Evolutionary conservation across 2,888 invertebrate genomes (phyloP), one percentile per base, ranked within the genome.

Genomic region (Heliconius ethilla): DNA sequence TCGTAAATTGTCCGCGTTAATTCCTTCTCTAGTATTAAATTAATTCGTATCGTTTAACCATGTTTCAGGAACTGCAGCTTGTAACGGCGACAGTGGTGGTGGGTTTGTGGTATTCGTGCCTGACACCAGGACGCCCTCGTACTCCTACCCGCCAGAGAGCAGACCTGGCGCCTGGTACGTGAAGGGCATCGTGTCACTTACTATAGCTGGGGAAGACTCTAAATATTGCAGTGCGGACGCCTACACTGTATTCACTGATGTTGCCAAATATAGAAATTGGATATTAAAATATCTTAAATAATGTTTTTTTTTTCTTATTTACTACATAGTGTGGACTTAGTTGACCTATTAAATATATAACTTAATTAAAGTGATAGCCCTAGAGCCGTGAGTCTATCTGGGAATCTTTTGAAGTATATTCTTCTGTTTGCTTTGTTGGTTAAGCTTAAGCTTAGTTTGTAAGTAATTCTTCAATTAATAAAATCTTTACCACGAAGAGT

Each of bases 81-180:
- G 95, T 82, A 94, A 94, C 69, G 95, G 94, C 0, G 94, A 95
- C 81, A 94, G 94, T 75, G 95, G 95, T 4, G 93, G 94, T 65
- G 95, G 92, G 1, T 89, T 94, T 80, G 82, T 89, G n/a, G 86
- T 95, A 7, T 88, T 89, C 79, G 84, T 88, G 0, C 86, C 88
- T 4, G 87, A 88, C 45, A 79, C n/a, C 9, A 63, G 76, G 11
- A 75, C 27, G 7, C 62, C n/a, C n/a, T 15, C 67, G 2, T 33
- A 83, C 0, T 82, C 84, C 0, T 81, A 81, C 10, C 72, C 65
- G 0, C 74, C 83, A 15, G 33, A 81, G 7, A 81, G 83, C 7
- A 81, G 83, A 0, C 78, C 85, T 0, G 89, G 88, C 0, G 82
- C 88, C 4, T 90, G 87, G 86, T 83, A 88, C 66, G 79, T 89